Base-by-base conservation (phyloP, 2,888 invertebrate genomes). In the Erannis defoliaria region DNA sequence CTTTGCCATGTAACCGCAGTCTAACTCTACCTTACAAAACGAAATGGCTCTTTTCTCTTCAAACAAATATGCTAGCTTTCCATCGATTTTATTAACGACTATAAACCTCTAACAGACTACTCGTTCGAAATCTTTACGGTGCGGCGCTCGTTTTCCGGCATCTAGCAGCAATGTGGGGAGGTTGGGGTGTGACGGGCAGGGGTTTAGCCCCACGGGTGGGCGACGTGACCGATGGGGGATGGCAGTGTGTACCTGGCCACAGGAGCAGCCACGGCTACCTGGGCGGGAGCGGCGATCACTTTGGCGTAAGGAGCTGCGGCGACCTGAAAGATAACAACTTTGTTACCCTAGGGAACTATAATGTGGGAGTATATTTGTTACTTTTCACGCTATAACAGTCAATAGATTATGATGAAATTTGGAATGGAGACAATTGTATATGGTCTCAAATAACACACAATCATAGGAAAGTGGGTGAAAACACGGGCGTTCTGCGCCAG, bases 151-250 rank as follows among this genome's bases (percentile, higher is more conserved):
- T 65, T 73, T 71, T 68, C 9, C 10, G 16, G 49, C 43, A 26
- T 63, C 18, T 49, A 43, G 14, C 78, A 81, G 79, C 80, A 73
- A 74, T 71, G 70, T 59, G 50, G 54, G 68, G 61, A 72, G 71
- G 72, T 57, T 66, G 61, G 58, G 55, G 54, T 57, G 56, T 59
- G 64, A 42, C 66, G 70, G 68, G 66, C n/a, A n/a, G 67, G 16
- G 40, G 68, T 19, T 75, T 90, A 91, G 64, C 88, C 87, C 91
- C 91, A 91, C 14, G 90, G 89, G 83, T 90, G 85, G 48, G 82
- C 75, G 43, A 82, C 18, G 89, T 63, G 64, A 1, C 78, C 73
- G 62, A 29, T n/a, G 49, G 55, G n/a, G 6, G 62, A 48, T 29
- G 82, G 77, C 0, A 80, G 67, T 6, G 75, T 74, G 66, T 78